Evolutionary conservation across 2,888 invertebrate species (phyloP), one percentile per base, ranked within the genome.

Genomic region (Hermodice carunculata): DNA sequence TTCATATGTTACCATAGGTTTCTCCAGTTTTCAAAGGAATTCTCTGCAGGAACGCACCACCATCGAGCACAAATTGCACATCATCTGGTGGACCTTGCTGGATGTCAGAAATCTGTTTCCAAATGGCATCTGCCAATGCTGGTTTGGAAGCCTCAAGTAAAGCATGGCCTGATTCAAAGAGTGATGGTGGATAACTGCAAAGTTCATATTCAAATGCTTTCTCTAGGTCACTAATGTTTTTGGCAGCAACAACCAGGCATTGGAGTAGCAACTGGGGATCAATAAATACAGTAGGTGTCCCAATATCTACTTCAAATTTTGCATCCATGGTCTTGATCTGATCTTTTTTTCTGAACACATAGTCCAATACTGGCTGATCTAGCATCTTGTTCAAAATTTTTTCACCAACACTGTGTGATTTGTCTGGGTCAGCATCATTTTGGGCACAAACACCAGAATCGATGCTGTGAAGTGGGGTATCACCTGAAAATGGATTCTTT

Each of bases 251-350:
- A 8, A 64, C 32, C 11, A 75, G 54, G 14, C 73, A 24, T 51
- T 77, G 76, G 52, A 76, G 75, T 6, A 76, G 34, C 0, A 74
- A 66, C 29, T 73, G 69, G n/a, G 72, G 67, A 54, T 76, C 76
- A 4, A 74, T 54, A 14, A 67, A n/a, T 11, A 74, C 37, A 26
- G 29, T 26, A 11, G 73, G 69, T 2, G 52, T 60, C n/a, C 58
- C 57, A n/a, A 66, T 40, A 34, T 67, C 64, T 0, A 66, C 26
- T 1, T 37, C 26, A 2, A 44, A 53, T 37, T 65, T 67, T 22
- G 57, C 19, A 11, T 14, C 48, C 11, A 66, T 51, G 24, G 70
- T 72, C 1, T 61, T 53, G 31, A 58, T 65, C 37, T 76, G 71
- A 22, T 64, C 34, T 37, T 59, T 60, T 40, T 56, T 60, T 32